Base-by-base conservation (phyloP, 92 coral and sea anemone species). In the Epizoanthus fatuus region DNA sequence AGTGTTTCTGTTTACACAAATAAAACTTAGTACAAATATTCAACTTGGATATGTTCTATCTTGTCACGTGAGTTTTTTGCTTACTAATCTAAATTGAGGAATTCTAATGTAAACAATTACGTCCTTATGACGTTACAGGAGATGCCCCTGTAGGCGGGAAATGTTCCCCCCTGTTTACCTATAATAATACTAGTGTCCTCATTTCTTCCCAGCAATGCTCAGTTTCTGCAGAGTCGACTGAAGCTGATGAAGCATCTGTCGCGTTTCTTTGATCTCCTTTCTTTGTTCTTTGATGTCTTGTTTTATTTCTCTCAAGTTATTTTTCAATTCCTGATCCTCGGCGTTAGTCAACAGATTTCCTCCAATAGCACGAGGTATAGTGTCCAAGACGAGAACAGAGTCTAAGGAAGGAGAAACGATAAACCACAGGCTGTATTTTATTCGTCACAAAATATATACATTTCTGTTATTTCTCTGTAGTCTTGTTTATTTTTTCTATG, bases 181-280 rank as follows among this genome's bases (percentile, higher is more conserved):
- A 29, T 29, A 29, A 29, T 29, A 29, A 29, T 29, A 29, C 35
- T 49, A 49, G 3, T 49, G 13, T 12, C 0, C 2, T 64, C 70
- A 64, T 39, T 64, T 7, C n/a, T 16, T 64, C 6, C n/a, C 5
- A 39, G 15, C 44, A 64, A 32, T 64, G 15, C 22, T 7, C 39
- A 64, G 39, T 64, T 64, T 64, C 39, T 64, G 16, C 70, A 64
- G 45, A 8, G 70, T 64, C 15, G 70, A 64, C 42, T 64, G 70
- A 6, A 64, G 16, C 44, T 64, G 42, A 64, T 37, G 39, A 14
- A 64, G 19, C 17, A 64, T 64, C 13, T 64, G 14, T 10, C 4
- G 70, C 12, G 45, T 64, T 64, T 64, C 70, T 64, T 22, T 64
- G 7, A 64, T 29, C 17, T 64, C 70, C 15, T 49, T 49, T 49